Evolutionary conservation across 2,113 vertebrate genomes (phyloP).

Genomic region (Thamnaconus septentrionalis): DNA sequence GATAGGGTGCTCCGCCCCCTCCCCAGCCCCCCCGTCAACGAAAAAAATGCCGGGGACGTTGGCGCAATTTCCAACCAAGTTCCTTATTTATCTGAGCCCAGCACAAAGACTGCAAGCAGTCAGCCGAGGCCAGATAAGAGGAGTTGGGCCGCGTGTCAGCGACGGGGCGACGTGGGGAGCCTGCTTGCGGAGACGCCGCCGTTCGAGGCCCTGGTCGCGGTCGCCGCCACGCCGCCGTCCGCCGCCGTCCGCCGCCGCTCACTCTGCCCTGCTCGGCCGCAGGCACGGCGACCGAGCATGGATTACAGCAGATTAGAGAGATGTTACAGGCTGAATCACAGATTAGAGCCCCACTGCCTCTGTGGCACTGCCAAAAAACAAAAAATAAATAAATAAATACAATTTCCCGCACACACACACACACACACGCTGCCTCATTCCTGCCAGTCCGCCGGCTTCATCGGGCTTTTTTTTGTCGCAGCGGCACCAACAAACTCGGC

Average conservation of each 20-base stretch:
- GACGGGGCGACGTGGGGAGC: no score
- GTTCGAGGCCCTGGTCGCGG: not conserved
- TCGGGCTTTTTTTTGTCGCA: constrained; percentile 4
- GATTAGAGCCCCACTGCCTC: constrained; percentile 53
- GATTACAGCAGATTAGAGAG: constrained; percentile 71
- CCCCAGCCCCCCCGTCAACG: no score
- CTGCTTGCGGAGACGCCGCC: not conserved
- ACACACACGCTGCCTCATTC: constrained; percentile 11
- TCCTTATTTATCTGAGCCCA: no score
- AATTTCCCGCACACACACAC: no score
- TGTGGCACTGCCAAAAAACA: constrained; percentile 29
- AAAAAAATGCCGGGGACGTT: no score
- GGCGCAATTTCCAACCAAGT: no score
- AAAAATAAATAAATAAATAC: no score
- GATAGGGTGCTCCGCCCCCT: no score
- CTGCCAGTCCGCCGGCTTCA: constrained; percentile 20
- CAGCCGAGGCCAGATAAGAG: no score
- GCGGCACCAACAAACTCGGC: no score
- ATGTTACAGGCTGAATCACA: constrained; percentile 56
- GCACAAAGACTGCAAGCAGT: no score
- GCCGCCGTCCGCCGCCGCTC: constrained; percentile 22
- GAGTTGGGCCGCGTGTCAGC: no score
- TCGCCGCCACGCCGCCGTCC: not conserved
- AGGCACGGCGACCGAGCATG: constrained; percentile 21
- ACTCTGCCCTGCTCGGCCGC: constrained; percentile 10